phyloP scores from a whole-genome alignment of 2,797 vertebrate species.

The Xenopus petersii region DNA sequence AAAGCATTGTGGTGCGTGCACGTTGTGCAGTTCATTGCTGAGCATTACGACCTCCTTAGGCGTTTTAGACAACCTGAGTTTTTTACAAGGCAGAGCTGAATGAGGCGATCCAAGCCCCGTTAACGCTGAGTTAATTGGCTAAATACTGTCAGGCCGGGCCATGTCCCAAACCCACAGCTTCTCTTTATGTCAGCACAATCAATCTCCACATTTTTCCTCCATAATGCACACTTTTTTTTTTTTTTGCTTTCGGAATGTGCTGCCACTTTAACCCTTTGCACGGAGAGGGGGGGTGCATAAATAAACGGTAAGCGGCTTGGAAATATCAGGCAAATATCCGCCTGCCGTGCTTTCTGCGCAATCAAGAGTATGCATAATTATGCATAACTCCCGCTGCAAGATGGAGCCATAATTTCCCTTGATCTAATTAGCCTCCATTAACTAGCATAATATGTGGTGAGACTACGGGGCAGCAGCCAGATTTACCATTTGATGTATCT shows the following conservation, averaged over 20 bases:
- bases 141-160: constrained; percentile 45
- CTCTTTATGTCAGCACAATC: constrained; percentile 38
- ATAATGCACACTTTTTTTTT: constrained; percentile 8
- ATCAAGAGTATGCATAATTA: no score
- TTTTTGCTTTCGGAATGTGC: neutral
- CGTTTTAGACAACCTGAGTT: constrained; percentile 16
- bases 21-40: neutral
- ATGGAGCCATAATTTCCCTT: no score
- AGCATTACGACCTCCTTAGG: neutral
- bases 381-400: no score
- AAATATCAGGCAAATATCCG: no score
- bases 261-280: constrained; percentile 31
- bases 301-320: neutral
- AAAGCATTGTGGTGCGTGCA: neutral
- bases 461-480: no score
- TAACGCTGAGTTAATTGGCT: constrained; percentile 45
- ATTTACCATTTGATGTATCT: no score
- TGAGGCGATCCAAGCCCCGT: constrained; percentile 24
- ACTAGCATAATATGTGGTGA: no score
- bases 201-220: constrained; percentile 32
- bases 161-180: constrained; percentile 41
- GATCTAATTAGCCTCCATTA: no score
- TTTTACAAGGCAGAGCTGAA: constrained; percentile 14
- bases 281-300: neutral
- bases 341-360: no score